A percentile compares a stretch with the other conserved stretches of the same genome.
Evolutionary conservation across 2,888 invertebrate species (phyloP).

Genomic region (Prosapia bicincta): DNA sequence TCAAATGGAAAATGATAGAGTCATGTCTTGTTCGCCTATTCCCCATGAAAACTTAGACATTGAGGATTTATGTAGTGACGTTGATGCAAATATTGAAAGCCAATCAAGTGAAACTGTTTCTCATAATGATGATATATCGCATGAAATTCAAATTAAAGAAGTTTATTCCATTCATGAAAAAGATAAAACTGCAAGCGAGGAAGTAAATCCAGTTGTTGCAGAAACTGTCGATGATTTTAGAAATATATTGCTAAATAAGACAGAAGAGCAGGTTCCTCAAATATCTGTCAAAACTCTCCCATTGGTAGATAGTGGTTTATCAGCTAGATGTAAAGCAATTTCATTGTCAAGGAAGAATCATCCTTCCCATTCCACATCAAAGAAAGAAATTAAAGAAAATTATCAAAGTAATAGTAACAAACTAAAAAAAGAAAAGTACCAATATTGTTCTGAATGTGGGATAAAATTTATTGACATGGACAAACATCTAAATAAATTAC

Average conservation of each 20-base stretch:
- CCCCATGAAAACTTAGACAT: no score
- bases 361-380: background rate
- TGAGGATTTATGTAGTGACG: no score
- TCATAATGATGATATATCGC: background rate
- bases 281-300: background rate
- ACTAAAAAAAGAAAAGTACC: background rate
- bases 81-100: no score
- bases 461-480: background rate
- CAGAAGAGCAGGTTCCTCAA: background rate
- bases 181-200: background rate
- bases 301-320: background rate
- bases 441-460: constrained; percentile 22
- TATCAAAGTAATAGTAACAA: background rate
- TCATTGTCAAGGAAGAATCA: background rate
- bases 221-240: background rate
- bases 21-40: no score
- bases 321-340: background rate
- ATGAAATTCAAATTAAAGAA: background rate
- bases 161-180: background rate
- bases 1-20: no score
- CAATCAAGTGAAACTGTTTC: background rate
- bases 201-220: background rate
- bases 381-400: no score
- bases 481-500: constrained; percentile 18
- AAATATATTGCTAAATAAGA: background rate